A percentile compares a stretch with the other conserved stretches of the same genome.
Conservation (phyloP, 1,140 invertebrate genomes). For the Drosophila seguyi region DNA sequence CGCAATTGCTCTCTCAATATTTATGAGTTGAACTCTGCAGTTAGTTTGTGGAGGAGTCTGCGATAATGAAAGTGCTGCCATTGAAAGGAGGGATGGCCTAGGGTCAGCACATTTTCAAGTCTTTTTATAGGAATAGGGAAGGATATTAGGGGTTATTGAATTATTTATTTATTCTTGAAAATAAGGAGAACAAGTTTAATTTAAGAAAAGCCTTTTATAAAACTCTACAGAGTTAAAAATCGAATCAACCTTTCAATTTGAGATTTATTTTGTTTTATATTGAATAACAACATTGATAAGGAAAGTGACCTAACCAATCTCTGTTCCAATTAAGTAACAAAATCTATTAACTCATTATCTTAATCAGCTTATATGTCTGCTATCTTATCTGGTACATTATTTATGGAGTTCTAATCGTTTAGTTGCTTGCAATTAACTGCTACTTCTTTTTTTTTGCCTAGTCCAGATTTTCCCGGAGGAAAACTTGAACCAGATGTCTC, state of each 20-base stretch:
- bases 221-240: not conserved
- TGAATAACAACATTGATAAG: not conserved
- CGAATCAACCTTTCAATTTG: accelerated
- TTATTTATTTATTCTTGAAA: no score
- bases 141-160: not conserved
- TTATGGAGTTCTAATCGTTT: conserved; percentile 38
- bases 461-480: conserved; percentile 23
- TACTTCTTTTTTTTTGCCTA: conserved; percentile 20
- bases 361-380: not conserved
- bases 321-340: not conserved
- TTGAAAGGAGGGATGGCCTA: not conserved
- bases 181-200: no score
- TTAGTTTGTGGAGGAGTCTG: conserved; percentile 24
- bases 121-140: not conserved
- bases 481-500: conserved; percentile 18
- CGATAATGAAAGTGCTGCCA: conserved; percentile 46
- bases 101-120: not conserved
- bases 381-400: conserved; percentile 27
- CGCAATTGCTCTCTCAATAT: conserved; percentile 70
- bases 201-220: no score
- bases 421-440: conserved; percentile 35
- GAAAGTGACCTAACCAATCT: not conserved
- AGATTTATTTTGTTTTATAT: not conserved
- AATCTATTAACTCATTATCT: conserved; percentile 4
- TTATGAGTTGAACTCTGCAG: conserved; percentile 59